Base-by-base conservation (phyloP, 53 echinoderm and acorn worm genomes). In the Actinopyga echinites region DNA sequence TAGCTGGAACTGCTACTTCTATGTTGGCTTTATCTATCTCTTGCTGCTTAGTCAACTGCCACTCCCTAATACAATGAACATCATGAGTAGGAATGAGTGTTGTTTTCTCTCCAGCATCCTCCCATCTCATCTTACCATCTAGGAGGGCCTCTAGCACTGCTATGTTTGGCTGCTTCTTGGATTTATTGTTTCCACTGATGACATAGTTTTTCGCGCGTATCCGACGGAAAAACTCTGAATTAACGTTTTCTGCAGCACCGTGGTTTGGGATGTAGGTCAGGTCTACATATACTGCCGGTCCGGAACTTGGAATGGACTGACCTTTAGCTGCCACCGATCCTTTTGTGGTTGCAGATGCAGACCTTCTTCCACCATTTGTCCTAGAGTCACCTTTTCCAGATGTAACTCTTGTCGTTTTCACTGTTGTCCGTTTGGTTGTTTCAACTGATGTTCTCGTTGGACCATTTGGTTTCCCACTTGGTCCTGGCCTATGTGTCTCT, bases 31-130 rank as follows among this genome's bases (percentile, higher is more conserved):
- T 86, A 13, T 81, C 73, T 24, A 99, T 85, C 66, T 99, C 94
- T 40, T 92, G 65, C 24, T 87, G 85, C 22, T 95, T 92, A 45
- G 75, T 95, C 33, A 86, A 82, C 73, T 99, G 92, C 99, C 99
- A 99, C 24, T 99, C 92, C n/a, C 87, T 87, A 24, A 99, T 82
- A 32, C 67, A 54, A 43, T 73, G 57, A 38, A 89, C 91, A 85
- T 94, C 99, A 54, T 99, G 92, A 21, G 99, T 99, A 63, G 99
- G 95, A 58, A 99, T 99, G 60, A 99, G 86, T 1, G 88, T 95
- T 31, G 94, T 83, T 60, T 90, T 89, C 32, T 87, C 87, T 53
- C 92, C 92, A 0, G 79, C 43, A 32, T 99, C 92, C 57, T 99
- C 94, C 99, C 99, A 99, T 64, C 92, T 92, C 42, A 83, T 42